phyloP scores from a whole-genome alignment of 2,113 vertebrate species.

The Paracyprichromis sp. region DNA sequence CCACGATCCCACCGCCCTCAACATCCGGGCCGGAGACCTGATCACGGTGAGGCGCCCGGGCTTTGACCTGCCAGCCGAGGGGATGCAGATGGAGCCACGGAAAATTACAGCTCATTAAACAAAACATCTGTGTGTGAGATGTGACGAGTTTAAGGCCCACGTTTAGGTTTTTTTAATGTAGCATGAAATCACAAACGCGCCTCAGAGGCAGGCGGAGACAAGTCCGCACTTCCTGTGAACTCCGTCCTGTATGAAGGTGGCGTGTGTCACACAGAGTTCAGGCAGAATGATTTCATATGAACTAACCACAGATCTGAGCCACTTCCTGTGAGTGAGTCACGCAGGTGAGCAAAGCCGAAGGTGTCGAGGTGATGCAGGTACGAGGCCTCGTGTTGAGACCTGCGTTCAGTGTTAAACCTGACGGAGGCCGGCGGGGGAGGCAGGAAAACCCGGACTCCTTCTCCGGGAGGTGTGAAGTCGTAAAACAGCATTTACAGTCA shows the following conservation, averaged over 20 bases:
- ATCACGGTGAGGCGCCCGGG: slow-evolving; percentile 78
- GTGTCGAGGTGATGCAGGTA: neutral
- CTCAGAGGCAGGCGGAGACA: neutral
- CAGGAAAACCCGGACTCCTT: neutral
- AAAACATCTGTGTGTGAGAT: neutral
- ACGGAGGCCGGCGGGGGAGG: rapidly evolving
- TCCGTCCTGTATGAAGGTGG: neutral
- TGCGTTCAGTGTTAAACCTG: rapidly evolving
- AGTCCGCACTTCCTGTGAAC: neutral
- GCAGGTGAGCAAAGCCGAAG: neutral
- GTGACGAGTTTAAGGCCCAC: neutral
- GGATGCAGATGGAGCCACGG: neutral
- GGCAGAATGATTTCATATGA: neutral
- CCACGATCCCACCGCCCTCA: slow-evolving; percentile 92
- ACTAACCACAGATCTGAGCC: neutral
- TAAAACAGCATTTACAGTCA: neutral
- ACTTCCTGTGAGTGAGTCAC: neutral
- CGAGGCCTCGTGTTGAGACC: neutral
- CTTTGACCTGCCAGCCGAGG: neutral
- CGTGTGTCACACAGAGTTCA: neutral
- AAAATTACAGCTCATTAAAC: neutral
- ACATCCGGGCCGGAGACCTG: slow-evolving; percentile 86
- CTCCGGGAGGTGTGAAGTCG: neutral
- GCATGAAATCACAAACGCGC: neutral
- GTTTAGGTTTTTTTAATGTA: rapidly evolving